Evolutionary conservation across 1,140 invertebrate species (phyloP).

Genomic region (Pogonus chalceus): DNA sequence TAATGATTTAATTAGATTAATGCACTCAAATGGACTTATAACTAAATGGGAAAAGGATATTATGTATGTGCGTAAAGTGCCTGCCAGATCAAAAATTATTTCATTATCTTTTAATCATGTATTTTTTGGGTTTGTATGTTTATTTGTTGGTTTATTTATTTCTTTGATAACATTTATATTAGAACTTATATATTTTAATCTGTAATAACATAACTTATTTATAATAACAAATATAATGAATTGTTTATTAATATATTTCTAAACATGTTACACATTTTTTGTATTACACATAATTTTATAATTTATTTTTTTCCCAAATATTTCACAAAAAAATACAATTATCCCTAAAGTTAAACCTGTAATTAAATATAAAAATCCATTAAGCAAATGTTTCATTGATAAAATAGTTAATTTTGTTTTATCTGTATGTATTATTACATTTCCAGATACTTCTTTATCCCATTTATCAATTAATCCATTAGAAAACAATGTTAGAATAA

Average conservation of each 20-base stretch:
- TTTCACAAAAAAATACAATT: not conserved
- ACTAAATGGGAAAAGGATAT: conserved; percentile 10
- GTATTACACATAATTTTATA: too few species aligned
- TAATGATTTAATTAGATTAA: not conserved
- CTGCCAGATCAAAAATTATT: too few species aligned
- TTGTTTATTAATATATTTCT: too few species aligned
- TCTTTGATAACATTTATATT: too few species aligned
- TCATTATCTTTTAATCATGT: too few species aligned
- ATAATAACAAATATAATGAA: too few species aligned
- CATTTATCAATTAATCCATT: conserved; percentile 13
- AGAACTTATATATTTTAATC: too few species aligned
- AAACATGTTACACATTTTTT: too few species aligned
- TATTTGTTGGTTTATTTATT: too few species aligned
- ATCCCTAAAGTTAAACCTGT: not conserved
- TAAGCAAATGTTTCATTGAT: not conserved
- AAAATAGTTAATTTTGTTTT: not conserved
- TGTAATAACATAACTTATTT: too few species aligned
- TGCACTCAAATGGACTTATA: conserved; percentile 4
- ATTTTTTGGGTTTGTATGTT: too few species aligned
- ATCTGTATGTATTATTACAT: not conserved
- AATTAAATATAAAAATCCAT: not conserved
- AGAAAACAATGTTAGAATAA: not conserved
- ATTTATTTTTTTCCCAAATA: not conserved
- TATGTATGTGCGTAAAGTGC: too few species aligned
- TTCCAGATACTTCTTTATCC: not conserved